Evolutionary conservation across 2,113 vertebrate species (phyloP), one percentile per base, ranked within the genome.

Genomic region (Cisticola juncidis): DNA sequence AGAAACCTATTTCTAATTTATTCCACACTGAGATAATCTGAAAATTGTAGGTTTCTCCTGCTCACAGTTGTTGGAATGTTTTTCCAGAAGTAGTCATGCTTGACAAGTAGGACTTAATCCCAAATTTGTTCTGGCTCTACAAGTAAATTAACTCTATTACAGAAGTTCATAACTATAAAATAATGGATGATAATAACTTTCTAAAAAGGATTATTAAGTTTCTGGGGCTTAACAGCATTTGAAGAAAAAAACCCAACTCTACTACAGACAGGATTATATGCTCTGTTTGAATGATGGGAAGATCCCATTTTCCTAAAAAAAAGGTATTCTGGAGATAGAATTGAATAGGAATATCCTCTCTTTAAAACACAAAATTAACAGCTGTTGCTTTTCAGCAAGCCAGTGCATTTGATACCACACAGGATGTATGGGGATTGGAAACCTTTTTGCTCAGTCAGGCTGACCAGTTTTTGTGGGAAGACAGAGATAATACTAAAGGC

Each of bases 11-110:
- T 93, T 90, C 38, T 65, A 29, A 54, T 73, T 77, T 90, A 82
- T 62, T 82, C 74, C 64, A 57, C 5, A 4, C 42, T 33, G 44
- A 77, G 47, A 70, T 96, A 77, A 97, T 90, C 76, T 93, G 91
- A 86, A 95, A 96, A 88, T 81, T 88, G 40, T 58, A 86, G 79
- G n/a, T 68, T 92, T 94, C 36, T 72, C 33, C 79, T 80, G 66
- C 54, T 69, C 62, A 22, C 23, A 26, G 19, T 61, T 69, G n/a
- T n/a, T 82, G 45, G 64, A 62, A 88, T 90, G 77, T 83, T 25
- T 66, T 90, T 88, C 62, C 0, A 0, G 78, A 88, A 88, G 51
- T 6, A 80, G 26, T 45, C 35, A 18, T 83, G 61, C 35, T 57
- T 62, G 33, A 47, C 24, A 62, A 24, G 42, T 57, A 80, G 5